Conservation (phyloP, 2,888 invertebrate genomes). For the Schizotus pectinicornis region DNA sequence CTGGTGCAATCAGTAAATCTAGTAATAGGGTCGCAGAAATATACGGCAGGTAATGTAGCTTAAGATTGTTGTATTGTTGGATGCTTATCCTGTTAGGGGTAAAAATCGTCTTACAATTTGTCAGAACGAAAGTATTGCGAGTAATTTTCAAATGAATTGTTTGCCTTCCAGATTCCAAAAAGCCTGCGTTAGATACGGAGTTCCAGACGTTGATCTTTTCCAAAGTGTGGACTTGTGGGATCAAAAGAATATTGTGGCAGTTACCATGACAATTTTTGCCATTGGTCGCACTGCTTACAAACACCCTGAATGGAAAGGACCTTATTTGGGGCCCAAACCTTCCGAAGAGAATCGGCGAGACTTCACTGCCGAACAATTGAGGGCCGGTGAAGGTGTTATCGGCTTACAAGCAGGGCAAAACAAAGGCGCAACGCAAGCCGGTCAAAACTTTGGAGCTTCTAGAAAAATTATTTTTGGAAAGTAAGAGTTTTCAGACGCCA, state of each 20-base stretch:
- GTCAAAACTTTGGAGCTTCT: slow-evolving; percentile 85
- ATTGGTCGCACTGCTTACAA: slow-evolving; percentile 86
- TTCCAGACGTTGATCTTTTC: slow-evolving; percentile 85
- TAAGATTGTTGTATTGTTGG: not conserved
- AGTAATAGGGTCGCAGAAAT: slow-evolving; percentile 40
- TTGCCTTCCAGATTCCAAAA: slow-evolving; percentile 72
- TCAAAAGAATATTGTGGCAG: slow-evolving; percentile 85
- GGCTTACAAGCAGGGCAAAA: slow-evolving; percentile 89
- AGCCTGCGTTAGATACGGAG: slow-evolving; percentile 82
- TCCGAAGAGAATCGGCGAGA: slow-evolving; percentile 83
- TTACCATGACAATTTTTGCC: slow-evolving; percentile 86
- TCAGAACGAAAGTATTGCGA: not conserved
- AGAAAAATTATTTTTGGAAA: slow-evolving; percentile 83
- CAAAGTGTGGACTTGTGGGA: slow-evolving; percentile 94
- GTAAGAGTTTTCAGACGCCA: slow-evolving; percentile 51
- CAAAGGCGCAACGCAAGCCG: slow-evolving; percentile 83
- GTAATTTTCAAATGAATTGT: not conserved
- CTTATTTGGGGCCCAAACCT: slow-evolving; percentile 83
- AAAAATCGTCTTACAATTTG: no score
- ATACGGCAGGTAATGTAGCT: slow-evolving; percentile 23
- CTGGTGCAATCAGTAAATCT: slow-evolving; percentile 53
- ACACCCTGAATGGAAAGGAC: slow-evolving; percentile 85
- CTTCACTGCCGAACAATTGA: slow-evolving; percentile 81
- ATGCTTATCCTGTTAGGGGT: not conserved
- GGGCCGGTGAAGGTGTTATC: slow-evolving; percentile 84